These are phyloP conservation scores for Centroberyx gerrardi DNA, from an alignment of 2,797 vertebrate genomes.

Conservation along the genomic window DNA sequence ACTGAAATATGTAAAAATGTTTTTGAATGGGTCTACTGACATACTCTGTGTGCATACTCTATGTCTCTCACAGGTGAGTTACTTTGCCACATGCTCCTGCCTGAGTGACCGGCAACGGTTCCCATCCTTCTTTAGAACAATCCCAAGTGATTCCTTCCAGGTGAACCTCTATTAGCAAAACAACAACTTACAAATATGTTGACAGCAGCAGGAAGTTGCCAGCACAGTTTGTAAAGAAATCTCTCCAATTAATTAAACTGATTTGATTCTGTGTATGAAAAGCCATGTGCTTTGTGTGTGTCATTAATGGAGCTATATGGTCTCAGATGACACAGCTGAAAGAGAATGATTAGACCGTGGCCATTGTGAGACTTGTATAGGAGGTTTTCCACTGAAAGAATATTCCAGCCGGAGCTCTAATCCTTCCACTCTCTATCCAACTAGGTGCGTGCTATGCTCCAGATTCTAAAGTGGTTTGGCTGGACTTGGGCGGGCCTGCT, in stretches of 20 bases:
- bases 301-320: too few species aligned
- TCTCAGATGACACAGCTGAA: constrained; percentile 2
- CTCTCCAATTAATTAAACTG: too few species aligned
- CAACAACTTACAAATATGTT: too few species aligned
- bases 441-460: constrained; percentile 71
- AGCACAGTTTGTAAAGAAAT: too few species aligned
- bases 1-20: too few species aligned
- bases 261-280: too few species aligned
- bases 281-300: too few species aligned
- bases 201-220: too few species aligned
- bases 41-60: too few species aligned
- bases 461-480: constrained; percentile 75
- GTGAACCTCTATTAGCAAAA: constrained; percentile 37
- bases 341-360: neutral
- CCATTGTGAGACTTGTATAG: neutral
- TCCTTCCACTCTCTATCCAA: neutral
- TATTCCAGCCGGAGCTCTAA: neutral
- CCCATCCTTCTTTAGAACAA: constrained; percentile 76
- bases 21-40: neutral
- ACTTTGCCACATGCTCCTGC: constrained; percentile 78
- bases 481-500: constrained; percentile 83
- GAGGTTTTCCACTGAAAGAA: neutral
- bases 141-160: constrained; percentile 83
- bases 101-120: constrained; percentile 64
- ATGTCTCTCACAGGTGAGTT: constrained; percentile 76